Evolutionary conservation across 2,797 vertebrate genomes (phyloP).

Genomic region (Chelmon rostratus): DNA sequence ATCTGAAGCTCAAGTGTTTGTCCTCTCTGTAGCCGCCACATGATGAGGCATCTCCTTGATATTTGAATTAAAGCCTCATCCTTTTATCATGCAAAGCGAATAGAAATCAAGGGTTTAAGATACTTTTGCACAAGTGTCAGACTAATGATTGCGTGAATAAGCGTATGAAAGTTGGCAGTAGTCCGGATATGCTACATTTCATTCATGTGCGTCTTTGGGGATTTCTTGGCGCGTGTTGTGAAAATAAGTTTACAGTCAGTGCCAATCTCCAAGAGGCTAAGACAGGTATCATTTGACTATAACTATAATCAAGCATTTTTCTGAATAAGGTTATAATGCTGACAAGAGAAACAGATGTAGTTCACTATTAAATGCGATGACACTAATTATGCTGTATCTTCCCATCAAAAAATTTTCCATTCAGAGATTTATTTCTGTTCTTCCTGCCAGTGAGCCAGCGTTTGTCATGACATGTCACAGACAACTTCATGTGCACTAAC

Average conservation of each 20-base stretch:
- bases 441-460: slow-evolving; percentile 62
- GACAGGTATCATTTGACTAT: slow-evolving; percentile 34
- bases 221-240: slow-evolving; percentile 31
- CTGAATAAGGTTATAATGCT: slow-evolving; percentile 33
- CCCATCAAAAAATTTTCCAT: slow-evolving; percentile 53
- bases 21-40: slow-evolving; percentile 46
- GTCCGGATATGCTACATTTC: slow-evolving; percentile 41
- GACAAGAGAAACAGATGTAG: slow-evolving; percentile 63
- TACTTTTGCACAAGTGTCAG: slow-evolving; percentile 48
- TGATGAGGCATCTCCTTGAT: slow-evolving; percentile 43
- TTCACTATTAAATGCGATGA: slow-evolving; percentile 66
- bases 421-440: slow-evolving; percentile 65
- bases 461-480: slow-evolving; percentile 77
- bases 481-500: slow-evolving; percentile 75
- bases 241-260: slow-evolving; percentile 41
- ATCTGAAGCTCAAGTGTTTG: slow-evolving; percentile 64
- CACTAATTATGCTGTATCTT: slow-evolving; percentile 59
- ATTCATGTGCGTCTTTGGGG: slow-evolving; percentile 33
- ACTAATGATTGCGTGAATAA: slow-evolving; percentile 84
- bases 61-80: slow-evolving; percentile 57
- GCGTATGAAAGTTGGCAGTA: slow-evolving; percentile 60
- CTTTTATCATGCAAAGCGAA: slow-evolving; percentile 53
- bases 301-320: slow-evolving; percentile 40
- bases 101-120: slow-evolving; percentile 56
- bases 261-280: slow-evolving; percentile 31